phyloP scores from a whole-genome alignment of 92 coral and sea anemone genomes.

The Chrysogorgia sp. region DNA sequence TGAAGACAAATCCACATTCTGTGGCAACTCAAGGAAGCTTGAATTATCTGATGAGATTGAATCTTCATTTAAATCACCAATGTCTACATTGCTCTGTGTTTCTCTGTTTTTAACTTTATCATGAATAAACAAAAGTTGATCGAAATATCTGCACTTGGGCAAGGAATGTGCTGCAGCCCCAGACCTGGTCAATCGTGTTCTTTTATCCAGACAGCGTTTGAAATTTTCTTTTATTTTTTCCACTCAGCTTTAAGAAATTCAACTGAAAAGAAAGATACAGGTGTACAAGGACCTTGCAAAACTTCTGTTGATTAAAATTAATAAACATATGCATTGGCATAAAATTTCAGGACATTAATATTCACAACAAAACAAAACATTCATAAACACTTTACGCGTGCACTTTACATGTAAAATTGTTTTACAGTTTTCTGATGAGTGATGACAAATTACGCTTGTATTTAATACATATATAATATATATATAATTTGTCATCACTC shows the following conservation, averaged over 20 bases:
- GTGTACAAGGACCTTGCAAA: too few relatives aligned
- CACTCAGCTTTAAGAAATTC: constrained; percentile 37
- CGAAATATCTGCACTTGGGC: constrained; percentile 41
- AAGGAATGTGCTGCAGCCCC: constrained; percentile 53
- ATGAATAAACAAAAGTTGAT: constrained; percentile 29
- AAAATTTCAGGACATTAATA: too few relatives aligned
- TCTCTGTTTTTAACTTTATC: constrained; percentile 33
- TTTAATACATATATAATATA: too few relatives aligned
- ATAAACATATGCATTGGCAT: too few relatives aligned
- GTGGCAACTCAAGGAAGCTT: neutral
- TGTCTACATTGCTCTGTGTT: constrained; percentile 33
- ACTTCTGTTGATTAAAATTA: too few relatives aligned
- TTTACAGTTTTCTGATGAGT: too few relatives aligned
- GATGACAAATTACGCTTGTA: too few relatives aligned
- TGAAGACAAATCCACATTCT: constrained; percentile 15
- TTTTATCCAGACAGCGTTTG: constrained; percentile 45
- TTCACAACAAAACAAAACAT: too few relatives aligned
- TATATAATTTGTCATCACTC: too few relatives aligned
- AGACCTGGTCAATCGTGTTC: constrained; percentile 28
- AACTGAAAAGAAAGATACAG: constrained; percentile 22
- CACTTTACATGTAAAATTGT: too few relatives aligned
- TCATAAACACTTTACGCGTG: too few relatives aligned
- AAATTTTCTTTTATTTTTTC: constrained; percentile 41
- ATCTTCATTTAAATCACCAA: constrained; percentile 14
- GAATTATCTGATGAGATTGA: constrained; percentile 5